A percentile compares a stretch with the other conserved stretches of the same genome.
Evolutionary conservation across 2,888 invertebrate species (phyloP).

Genomic region (Myathropa florea): DNA sequence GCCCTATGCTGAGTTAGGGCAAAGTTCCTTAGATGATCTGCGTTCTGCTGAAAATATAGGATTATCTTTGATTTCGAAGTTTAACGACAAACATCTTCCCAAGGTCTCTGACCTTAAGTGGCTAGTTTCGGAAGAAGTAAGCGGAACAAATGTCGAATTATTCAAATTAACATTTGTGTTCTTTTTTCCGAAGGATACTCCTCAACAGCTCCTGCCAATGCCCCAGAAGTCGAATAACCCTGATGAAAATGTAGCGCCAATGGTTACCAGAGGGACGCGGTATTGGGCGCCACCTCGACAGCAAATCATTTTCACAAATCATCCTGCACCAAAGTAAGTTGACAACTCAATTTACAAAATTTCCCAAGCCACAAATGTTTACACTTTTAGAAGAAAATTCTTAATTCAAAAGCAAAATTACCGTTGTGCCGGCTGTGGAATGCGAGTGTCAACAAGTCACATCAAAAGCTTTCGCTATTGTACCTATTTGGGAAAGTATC

Average conservation of each 20-base stretch:
- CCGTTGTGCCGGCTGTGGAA: constrained; percentile 92
- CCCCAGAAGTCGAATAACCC: constrained; percentile 83
- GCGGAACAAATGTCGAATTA: not conserved
- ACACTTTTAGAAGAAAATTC: constrained; percentile 82
- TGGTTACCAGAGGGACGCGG: constrained; percentile 86
- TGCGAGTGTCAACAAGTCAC: constrained; percentile 87
- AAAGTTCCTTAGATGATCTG: constrained; percentile 79
- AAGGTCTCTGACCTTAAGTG: constrained; percentile 89
- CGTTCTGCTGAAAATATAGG: constrained; percentile 91
- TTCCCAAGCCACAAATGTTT: not conserved
- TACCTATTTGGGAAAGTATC: constrained; percentile 91
- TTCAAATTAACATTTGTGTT: not conserved
- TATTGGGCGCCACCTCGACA: constrained; percentile 93
- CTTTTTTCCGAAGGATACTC: constrained; percentile 83
- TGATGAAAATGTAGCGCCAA: constrained; percentile 82
- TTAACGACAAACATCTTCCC: constrained; percentile 88
- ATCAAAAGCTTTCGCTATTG: constrained; percentile 90
- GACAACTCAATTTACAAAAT: not conserved
- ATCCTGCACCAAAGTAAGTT: constrained; percentile 86
- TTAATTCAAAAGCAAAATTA: constrained; percentile 88
- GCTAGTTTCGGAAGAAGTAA: constrained; percentile 86
- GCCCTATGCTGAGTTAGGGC: constrained; percentile 76
- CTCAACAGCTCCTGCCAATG: constrained; percentile 88
- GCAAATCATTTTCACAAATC: constrained; percentile 91
- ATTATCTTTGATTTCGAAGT: constrained; percentile 87